Percentiles rank a stretch among this genome's conserved stretches.
Conservation (phyloP, 2,797 vertebrate genomes). For the Valencia hispanica region DNA sequence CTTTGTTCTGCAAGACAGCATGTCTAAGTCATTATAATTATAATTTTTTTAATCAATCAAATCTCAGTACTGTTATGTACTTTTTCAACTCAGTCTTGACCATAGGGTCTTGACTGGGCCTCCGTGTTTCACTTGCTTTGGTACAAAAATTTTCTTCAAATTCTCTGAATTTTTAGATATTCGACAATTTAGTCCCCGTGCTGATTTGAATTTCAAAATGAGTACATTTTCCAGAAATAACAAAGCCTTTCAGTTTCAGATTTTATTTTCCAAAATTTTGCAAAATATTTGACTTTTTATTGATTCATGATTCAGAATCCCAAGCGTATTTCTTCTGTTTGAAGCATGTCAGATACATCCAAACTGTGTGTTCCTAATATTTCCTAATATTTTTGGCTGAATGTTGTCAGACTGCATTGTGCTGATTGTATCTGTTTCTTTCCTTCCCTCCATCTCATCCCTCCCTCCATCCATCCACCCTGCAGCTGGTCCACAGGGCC, state of each 20-base stretch:
- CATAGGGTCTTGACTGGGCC: no score
- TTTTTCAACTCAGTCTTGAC: not conserved
- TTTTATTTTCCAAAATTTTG: not conserved
- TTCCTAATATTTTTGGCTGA: constrained; percentile 22
- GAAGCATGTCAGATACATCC: not conserved
- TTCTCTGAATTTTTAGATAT: not conserved
- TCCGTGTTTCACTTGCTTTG: not conserved
- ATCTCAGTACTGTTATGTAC: not conserved
- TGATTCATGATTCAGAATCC: not conserved
- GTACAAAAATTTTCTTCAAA: not conserved
- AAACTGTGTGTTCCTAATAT: not conserved
- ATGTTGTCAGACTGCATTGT: not conserved
- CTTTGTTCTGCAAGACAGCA: not conserved
- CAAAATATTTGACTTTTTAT: not conserved
- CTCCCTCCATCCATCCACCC: constrained; percentile 11
- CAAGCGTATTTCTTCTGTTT: not conserved
- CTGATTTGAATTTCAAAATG: not conserved
- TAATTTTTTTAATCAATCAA: not conserved
- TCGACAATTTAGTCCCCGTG: not conserved
- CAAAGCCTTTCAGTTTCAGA: not conserved
- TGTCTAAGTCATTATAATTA: not conserved
- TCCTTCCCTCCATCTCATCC: constrained; percentile 31
- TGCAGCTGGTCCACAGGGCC: constrained; percentile 62
- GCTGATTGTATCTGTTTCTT: constrained; percentile 27
- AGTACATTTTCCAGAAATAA: not conserved